A percentile compares a stretch with the other conserved stretches of the same genome.
Conservation (phyloP, 2,888 invertebrate species). For the Myopa testacea region DNA sequence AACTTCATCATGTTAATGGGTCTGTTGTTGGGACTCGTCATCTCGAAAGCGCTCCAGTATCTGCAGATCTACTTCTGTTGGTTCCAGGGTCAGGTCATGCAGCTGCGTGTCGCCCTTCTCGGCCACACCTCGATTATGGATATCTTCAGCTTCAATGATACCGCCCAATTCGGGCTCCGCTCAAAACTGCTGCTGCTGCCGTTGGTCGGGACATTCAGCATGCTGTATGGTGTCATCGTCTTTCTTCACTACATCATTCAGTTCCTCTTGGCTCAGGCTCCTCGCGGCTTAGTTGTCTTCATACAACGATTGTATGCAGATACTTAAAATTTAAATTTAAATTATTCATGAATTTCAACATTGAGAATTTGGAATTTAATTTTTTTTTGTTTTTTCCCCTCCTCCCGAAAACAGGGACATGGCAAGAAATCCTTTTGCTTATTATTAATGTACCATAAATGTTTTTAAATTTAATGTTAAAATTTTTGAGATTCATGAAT, state of each 20-base stretch:
- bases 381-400: slow-evolving; percentile 7
- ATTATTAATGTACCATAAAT: not conserved
- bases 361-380: slow-evolving; percentile 12
- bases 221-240: slow-evolving; percentile 52
- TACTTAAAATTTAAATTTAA: slow-evolving; percentile 8
- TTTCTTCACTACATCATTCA: slow-evolving; percentile 48
- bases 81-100: slow-evolving; percentile 53
- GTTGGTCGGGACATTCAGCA: slow-evolving; percentile 49
- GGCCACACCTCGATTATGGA: slow-evolving; percentile 53
- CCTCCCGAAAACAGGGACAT: not conserved
- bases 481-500: not conserved
- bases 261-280: slow-evolving; percentile 45
- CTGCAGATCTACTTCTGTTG: slow-evolving; percentile 55
- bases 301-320: slow-evolving; percentile 44
- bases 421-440: not conserved
- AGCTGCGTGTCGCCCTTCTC: slow-evolving; percentile 51
- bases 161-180: slow-evolving; percentile 48
- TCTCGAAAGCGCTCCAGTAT: slow-evolving; percentile 54
- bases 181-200: slow-evolving; percentile 56
- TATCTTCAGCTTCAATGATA: slow-evolving; percentile 56
- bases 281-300: slow-evolving; percentile 41
- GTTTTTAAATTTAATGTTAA: slow-evolving; percentile 5
- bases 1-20: slow-evolving; percentile 57
- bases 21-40: slow-evolving; percentile 52
- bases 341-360: not conserved